Conservation (phyloP, 2,888 invertebrate genomes). For the Dione juno region DNA sequence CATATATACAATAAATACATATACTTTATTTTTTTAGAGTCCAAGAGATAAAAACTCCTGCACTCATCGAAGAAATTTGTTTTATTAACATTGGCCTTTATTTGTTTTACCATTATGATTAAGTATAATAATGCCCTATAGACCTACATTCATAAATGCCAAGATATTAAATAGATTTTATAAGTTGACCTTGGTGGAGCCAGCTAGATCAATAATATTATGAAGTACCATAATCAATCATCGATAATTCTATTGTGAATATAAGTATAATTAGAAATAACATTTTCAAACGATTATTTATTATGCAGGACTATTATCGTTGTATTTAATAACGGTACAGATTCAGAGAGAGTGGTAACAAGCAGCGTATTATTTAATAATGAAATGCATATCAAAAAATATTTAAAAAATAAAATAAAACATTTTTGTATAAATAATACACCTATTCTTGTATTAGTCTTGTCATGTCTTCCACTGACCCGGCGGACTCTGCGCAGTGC, state of each 20-base stretch:
- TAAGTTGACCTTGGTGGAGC: constrained; percentile 32
- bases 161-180: constrained; percentile 20
- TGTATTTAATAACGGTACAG: not conserved
- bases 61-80: not conserved
- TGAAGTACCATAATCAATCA: constrained; percentile 3
- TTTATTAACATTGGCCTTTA: constrained; percentile 22
- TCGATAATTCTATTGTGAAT: constrained; percentile 23
- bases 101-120: constrained; percentile 4
- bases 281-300: constrained; percentile 7
- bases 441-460: not conserved
- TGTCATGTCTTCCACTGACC: not conserved
- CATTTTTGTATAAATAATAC: not conserved
- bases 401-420: not conserved
- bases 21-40: constrained; percentile 34
- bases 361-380: not conserved
- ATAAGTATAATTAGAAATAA: constrained; percentile 1
- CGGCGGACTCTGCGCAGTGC: constrained; percentile 29
- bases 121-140: constrained; percentile 33
- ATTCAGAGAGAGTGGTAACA: not conserved
- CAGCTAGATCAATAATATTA: constrained; percentile 16
- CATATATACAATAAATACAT: constrained; percentile 29
- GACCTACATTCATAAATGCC: constrained; percentile 38
- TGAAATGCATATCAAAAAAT: not conserved
- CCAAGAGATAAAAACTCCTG: constrained; percentile 6
- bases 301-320: not conserved